Percentiles rank a stretch among this genome's conserved stretches.
phyloP scores from a whole-genome alignment of 2,113 vertebrate species.

The Chaenogobius annularis region DNA sequence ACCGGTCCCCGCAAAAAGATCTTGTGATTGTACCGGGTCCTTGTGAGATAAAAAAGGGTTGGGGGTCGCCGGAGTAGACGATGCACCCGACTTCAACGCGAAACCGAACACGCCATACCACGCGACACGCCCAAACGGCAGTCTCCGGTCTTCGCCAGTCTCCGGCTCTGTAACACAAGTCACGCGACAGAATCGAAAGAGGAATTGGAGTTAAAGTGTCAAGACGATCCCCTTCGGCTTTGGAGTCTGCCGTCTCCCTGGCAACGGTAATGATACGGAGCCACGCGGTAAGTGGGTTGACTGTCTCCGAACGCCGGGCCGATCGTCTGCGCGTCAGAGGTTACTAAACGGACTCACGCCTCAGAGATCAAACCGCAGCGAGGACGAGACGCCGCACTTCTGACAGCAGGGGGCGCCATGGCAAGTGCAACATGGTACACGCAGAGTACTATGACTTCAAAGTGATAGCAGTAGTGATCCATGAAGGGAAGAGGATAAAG shows the following conservation, averaged over 20 bases:
- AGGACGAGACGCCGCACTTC: slow-evolving; percentile 31
- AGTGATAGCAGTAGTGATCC: too few relatives aligned
- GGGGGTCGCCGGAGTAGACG: too few relatives aligned
- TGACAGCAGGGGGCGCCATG: slow-evolving; percentile 52
- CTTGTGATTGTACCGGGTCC: too few relatives aligned
- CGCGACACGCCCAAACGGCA: too few relatives aligned
- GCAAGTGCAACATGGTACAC: slow-evolving; percentile 15
- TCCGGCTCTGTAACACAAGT: too few relatives aligned
- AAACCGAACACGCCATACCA: too few relatives aligned
- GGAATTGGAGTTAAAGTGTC: not conserved
- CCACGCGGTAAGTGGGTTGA: slow-evolving; percentile 27
- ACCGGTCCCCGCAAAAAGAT: too few relatives aligned
- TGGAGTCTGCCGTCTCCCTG: not conserved
- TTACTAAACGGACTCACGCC: slow-evolving; percentile 53
- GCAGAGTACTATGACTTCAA: too few relatives aligned
- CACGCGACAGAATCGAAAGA: not conserved
- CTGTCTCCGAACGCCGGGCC: slow-evolving; percentile 45
- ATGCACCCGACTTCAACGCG: too few relatives aligned
- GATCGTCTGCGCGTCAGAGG: slow-evolving; percentile 58
- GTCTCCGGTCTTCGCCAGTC: too few relatives aligned
- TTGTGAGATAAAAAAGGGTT: too few relatives aligned
- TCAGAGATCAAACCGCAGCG: slow-evolving; percentile 57
- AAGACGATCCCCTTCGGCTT: not conserved
- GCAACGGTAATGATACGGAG: slow-evolving; percentile 3
- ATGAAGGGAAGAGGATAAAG: too few relatives aligned